Base-by-base conservation (phyloP, 2,888 invertebrate species). In the Zonitis immaculata region DNA sequence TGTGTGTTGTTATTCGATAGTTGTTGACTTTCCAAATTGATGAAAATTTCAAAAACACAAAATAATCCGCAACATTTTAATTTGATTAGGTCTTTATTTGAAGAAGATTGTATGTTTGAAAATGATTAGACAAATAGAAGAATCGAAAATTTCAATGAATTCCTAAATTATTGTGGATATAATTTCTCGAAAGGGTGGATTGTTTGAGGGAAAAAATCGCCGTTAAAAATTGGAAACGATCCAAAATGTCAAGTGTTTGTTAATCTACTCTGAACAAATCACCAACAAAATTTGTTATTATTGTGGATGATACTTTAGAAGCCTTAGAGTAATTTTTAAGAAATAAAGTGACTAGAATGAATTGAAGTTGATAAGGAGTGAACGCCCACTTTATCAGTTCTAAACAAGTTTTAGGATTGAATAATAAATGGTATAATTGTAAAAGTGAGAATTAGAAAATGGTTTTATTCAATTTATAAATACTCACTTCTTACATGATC, bases 401-500 rank as follows among this genome's bases (percentile, higher is more conserved):
- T 42, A 30, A 50, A 47, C 12, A 22, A 22, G n/a, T n/a, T n/a
- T n/a, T n/a, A n/a, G n/a, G n/a, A n/a, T n/a, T 26, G 14, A 14
- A 22, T 3, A 4, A 42, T 26, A 7, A 26, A 26, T 26, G 22
- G 5, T 4, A 22, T 3, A 22, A 4, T 42, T 42, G n/a, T 1
- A 3, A 14, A 42, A 42, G 4, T 14, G 3, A 2, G 1, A 14
- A 4, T 14, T 18, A 4, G 9, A 1, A 12, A 6, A 32, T 8
- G 11, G 14, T 27, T 30, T 47, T 45, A 6, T 1, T 16, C 22
- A 26, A 22, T 22, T 12, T 3, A 25, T 12, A 14, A 45, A 39
- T 28, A 56, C 68, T 64, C 59, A 69, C 69, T 67, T 66, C 56
- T 69, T 67, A 68, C 69, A 69, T 69, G 60, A 59, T 67, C 61